A percentile compares a stretch with the other conserved stretches of the same genome.
phyloP scores from a whole-genome alignment of 30 jellyfish, hydroid and myxozoan genomes.

The Hydractinia symbiolongicarpus region DNA sequence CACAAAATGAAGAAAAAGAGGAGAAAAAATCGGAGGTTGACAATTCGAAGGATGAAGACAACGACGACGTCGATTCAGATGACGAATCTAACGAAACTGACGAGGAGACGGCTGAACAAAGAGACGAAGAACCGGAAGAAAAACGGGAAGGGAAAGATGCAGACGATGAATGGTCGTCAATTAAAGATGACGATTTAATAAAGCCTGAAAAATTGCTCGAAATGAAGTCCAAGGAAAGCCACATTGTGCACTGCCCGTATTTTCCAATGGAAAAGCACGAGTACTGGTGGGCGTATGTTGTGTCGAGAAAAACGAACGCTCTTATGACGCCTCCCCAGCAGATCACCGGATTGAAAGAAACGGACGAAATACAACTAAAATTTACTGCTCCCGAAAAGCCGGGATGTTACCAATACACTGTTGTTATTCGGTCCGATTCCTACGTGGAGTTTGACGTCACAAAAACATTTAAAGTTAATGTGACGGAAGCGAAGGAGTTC shows the following conservation, averaged over 20 bases:
- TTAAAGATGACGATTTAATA: conserved; percentile 90
- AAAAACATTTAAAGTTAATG: conserved; percentile 83
- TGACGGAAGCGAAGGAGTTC: conserved; percentile 79
- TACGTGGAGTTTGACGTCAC: conserved; percentile 65
- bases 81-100: conserved; percentile 57
- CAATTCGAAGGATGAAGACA: conserved; percentile 14
- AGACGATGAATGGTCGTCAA: conserved; percentile 89
- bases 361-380: conserved; percentile 64
- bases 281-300: conserved; percentile 95
- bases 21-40: conserved; percentile 31
- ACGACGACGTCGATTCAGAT: conserved; percentile 64
- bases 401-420: conserved; percentile 71
- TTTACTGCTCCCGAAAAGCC: conserved; percentile 84
- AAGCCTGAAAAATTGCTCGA: conserved; percentile 87
- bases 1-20: conserved; percentile 53
- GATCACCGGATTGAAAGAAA: conserved; percentile 66
- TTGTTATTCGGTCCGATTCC: conserved; percentile 84
- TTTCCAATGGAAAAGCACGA: conserved; percentile 95
- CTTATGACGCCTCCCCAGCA: conserved; percentile 81
- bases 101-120: conserved; percentile 39
- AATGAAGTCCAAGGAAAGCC: conserved; percentile 81
- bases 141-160: conserved; percentile 51
- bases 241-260: conserved; percentile 86
- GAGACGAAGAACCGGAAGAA: conserved; percentile 38
- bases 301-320: conserved; percentile 46